Evolutionary conservation across 2,888 invertebrate genomes (phyloP), one percentile per base, ranked within the genome.

Genomic region (Spisula solida): DNA sequence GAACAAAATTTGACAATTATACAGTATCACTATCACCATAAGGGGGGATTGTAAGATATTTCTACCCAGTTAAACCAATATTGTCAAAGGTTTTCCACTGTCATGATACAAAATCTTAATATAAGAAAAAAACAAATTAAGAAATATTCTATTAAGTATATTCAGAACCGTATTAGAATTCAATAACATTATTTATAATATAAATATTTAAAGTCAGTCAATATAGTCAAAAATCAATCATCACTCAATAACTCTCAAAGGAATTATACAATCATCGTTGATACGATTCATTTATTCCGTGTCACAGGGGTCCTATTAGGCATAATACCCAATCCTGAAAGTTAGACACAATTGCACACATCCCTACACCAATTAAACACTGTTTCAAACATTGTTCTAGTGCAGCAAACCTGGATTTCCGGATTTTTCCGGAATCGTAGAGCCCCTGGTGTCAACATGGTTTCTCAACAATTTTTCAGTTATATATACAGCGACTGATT

Each of bases 151-250:
- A 25, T 25, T 6, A 6, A 60, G 25, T 66, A 25, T 12, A 66
- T 25, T 66, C 60, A 66, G n/a, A n/a, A 66, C 60, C 10, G 25
- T 25, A 25, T 66, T 66, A n/a, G 10, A 66, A 66, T 66, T 66
- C 60, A 66, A 66, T 25, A 25, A 66, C 60, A 66, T 66, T 66
- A 66, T 66, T 66, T 75, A 34, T 31, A 31, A 75, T 31, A 75
- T 75, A 75, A 75, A 75, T 34, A 75, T 75, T 75, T 34, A 75
- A 75, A 75, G 31, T 75, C 75, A 75, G 75, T 75, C 25, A 25
- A 60, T 20, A 41, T 41, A 60, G 60, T 60, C 34, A 34, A 31
- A 75, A 75, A 34, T 75, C 31, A 75, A 75, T 75, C 34, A 75
- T 75, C 31, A 31, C n/a, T 31, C 75, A n/a, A 25, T 41, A 41